Base-by-base conservation (phyloP, 2,113 vertebrate genomes). In the Oplegnathus fasciatus region DNA sequence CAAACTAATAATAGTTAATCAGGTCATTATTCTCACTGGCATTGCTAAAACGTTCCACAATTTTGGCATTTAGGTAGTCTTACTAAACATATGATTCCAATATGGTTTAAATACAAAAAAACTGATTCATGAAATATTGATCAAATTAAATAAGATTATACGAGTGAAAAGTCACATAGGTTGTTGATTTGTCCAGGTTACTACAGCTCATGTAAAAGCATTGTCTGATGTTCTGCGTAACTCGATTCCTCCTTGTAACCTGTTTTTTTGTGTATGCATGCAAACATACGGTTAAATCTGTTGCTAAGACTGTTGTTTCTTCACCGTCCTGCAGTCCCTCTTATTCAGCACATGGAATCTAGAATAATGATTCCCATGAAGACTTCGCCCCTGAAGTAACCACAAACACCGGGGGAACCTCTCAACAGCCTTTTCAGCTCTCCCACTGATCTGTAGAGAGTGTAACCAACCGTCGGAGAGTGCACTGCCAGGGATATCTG, bases 331-430 rank as follows among this genome's bases (percentile, higher is more conserved):
- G 73, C 94, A 99, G 98, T 99, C 91, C 98, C 98, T 24, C 97
- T 99, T 10, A 99, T 99, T 94, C 98, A 99, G 93, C 97, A 99
- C 92, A 99, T 99, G 98, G 98, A 99, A 69, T 99, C 98, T 90
- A 97, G 98, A 92, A 97, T 99, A 93, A 99, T 99, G 98, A 99
- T 99, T 93, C 98, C 98, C 1, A 94, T 97, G 96, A 98, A 98
- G 95, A 96, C 87, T 50, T 99, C 98, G 1, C 98, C 98, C 26
- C 94, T 98, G 89, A 97, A 98, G 95, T 99, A 96, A 84, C 42
- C 18, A 22, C 24, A 9, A 14, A 24, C 72, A 52, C 22, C 9
- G 15, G 46, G 71, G 32, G 61, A 67, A 65, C 55, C 22, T 18
- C 72, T 82, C 76, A 74, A 13, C 84, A 67, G 42, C 78, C 86